Evolutionary conservation across 2,113 vertebrate species (phyloP), one percentile per base, ranked within the genome.

Genomic region (Tinamus guttatus): DNA sequence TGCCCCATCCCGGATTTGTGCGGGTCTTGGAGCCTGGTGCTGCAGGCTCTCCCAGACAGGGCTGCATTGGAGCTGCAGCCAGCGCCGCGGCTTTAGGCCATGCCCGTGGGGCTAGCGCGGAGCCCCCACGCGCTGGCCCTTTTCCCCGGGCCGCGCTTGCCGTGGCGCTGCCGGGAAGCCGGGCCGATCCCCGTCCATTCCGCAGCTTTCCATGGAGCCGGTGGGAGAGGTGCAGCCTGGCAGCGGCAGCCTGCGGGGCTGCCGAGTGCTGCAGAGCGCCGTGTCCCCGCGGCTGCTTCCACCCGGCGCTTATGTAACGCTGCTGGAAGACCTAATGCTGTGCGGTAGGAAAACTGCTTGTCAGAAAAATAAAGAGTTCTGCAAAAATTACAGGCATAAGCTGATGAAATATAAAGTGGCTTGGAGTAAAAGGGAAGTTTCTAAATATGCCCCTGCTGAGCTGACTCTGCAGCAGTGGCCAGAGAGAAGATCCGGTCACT

Each of bases 11-110:
- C 21, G 0, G 4, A 9, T 20, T n/a, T 10, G 45, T 10, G 20
- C 5, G 38, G 40, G 1, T 18, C 56, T 32, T 7, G 22, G 59
- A 45, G 69, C 69, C 74, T 22, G 20, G 12, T 54, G 21, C 36
- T 15, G 11, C 18, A 1, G 34, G 36, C 70, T 21, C 10, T 24
- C 30, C 7, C 65, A 16, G 41, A 2, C 0, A 19, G 30, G 5
- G 1, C 25, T 3, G 4, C 2, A 0, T 30, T 21, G 51, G 15
- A 3, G 2, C 11, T 21, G 67, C 12, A 7, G 4, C 45, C 5
- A 7, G 32, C 13, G 41, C 73, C 38, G 27, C 70, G 52, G 62
- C 6, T 54, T 32, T 19, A 0, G 8, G 43, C 3, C 12, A 40
- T 9, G 28, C 64, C 9, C 63, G 56, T 20, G 4, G 4, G 21